These are phyloP conservation scores for Natrix natrix DNA, from an alignment of 2,797 vertebrate species.

Conservation along the genomic window DNA sequence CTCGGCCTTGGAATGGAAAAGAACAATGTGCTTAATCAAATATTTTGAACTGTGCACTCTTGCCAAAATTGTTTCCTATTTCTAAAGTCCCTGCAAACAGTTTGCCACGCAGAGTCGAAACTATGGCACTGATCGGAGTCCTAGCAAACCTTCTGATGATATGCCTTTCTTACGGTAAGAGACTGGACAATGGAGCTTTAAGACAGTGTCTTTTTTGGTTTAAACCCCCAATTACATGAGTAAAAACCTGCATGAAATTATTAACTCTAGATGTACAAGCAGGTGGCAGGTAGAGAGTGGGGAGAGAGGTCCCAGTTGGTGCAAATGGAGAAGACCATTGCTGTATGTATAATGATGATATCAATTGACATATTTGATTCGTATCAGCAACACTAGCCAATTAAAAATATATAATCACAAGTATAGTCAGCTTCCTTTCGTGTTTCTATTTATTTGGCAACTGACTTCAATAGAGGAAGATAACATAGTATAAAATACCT, in stretches of 20 bases:
- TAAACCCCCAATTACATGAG: background rate
- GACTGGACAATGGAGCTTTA: background rate
- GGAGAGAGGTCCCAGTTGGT: background rate
- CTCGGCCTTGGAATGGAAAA: background rate
- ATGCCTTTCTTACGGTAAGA: constrained; percentile 7
- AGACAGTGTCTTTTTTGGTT: background rate
- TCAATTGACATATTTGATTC: background rate
- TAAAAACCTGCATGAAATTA: background rate
- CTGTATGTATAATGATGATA: background rate
- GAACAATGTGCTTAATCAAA: background rate
- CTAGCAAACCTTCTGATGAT: background rate
- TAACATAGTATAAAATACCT: background rate
- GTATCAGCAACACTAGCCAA: background rate
- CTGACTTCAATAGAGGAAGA: background rate
- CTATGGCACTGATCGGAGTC: background rate
- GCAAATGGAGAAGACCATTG: background rate
- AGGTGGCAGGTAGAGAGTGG: background rate
- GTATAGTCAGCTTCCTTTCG: background rate
- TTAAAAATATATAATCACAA: background rate
- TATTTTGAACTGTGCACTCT: background rate
- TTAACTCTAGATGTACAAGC: background rate
- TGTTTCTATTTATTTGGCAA: background rate
- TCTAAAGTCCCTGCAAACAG: background rate
- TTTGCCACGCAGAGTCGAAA: background rate
- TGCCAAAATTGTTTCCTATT: background rate